Base-by-base conservation (phyloP, 2,797 vertebrate species). In the Danio tinwini region DNA sequence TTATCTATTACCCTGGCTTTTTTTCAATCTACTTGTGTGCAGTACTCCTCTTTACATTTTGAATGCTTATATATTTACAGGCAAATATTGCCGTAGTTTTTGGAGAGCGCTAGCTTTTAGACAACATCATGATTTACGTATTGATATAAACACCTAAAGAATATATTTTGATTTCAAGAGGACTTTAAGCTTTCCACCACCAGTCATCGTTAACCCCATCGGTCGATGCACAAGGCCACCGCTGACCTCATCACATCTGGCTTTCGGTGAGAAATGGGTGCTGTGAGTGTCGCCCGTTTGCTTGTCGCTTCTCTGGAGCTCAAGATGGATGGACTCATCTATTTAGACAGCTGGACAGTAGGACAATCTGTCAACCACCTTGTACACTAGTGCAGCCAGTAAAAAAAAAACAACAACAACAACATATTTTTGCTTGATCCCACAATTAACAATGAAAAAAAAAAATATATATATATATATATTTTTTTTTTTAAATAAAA, bases 131-230 rank as follows among this genome's bases (percentile, higher is more conserved):
- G 3, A 29, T 29, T 29, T 29, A 29, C 3, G 29, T 29, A 29
- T 29, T 29, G 29, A 29, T 29, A 3, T 29, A 29, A 29, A 29
- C 29, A 29, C 29, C 29, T 29, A 29, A 29, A 29, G 29, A 29
- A 1, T 29, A 29, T 29, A 29, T 29, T 29, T 29, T 29, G 29
- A 29, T 29, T 29, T 29, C 29, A 29, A 29, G 29, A 29, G 29
- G 3, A 29, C 29, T 29, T 81, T 78, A 90, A 90, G 87, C 84
- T 89, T 90, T 90, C 77, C 12, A 82, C 78, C 91, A 95, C 96
- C 93, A 94, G 86, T 96, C 95, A 96, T 94, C 91, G 94, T 95
- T 96, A 96, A 92, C 93, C 91, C 81, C 52, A 49, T 65, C 53
- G 83, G 88, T 91, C 87, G 80, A 85, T 84, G 80, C 92, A 90